phyloP scores from a whole-genome alignment of 1,140 invertebrate genomes.

The Philaenus spumarius region DNA sequence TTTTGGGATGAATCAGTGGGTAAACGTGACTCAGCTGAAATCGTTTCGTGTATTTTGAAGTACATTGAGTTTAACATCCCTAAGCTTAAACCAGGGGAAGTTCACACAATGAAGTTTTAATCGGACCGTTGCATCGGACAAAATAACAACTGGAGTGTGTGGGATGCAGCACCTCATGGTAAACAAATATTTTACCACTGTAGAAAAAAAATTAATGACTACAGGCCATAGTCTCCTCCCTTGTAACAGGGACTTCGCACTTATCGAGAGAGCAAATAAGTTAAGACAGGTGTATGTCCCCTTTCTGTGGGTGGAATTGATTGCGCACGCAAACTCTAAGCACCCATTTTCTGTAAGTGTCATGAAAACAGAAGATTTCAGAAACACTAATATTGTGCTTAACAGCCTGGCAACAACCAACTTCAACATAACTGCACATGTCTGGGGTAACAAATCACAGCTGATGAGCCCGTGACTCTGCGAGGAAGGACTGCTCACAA shows the following conservation, averaged over 20 bases:
- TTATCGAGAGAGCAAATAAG: slow-evolving; percentile 7
- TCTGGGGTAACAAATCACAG: no score
- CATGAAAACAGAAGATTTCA: no score
- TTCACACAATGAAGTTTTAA: background rate
- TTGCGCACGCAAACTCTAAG: no score
- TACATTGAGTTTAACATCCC: background rate
- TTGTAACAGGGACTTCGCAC: slow-evolving; percentile 19
- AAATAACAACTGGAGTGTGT: slow-evolving; percentile 17
- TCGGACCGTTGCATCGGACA: no score
- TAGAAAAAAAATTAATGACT: slow-evolving; percentile 12
- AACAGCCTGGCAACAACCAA: no score
- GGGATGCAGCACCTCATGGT: background rate
- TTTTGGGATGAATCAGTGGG: slow-evolving; percentile 1
- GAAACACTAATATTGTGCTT: no score
- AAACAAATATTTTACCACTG: slow-evolving; percentile 7
- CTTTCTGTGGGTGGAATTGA: no score
- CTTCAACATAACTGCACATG: no score
- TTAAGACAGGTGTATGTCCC: no score
- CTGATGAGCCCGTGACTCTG: no score
- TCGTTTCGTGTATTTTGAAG: slow-evolving; percentile 2
- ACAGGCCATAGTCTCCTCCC: slow-evolving; percentile 20
- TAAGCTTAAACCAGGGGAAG: background rate
- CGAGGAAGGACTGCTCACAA: no score
- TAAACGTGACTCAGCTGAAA: slow-evolving; percentile 9
- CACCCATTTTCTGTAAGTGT: no score